These are phyloP conservation scores for Eupithecia tripunctaria DNA, from an alignment of 2,888 invertebrate genomes.

Conservation along the genomic window DNA sequence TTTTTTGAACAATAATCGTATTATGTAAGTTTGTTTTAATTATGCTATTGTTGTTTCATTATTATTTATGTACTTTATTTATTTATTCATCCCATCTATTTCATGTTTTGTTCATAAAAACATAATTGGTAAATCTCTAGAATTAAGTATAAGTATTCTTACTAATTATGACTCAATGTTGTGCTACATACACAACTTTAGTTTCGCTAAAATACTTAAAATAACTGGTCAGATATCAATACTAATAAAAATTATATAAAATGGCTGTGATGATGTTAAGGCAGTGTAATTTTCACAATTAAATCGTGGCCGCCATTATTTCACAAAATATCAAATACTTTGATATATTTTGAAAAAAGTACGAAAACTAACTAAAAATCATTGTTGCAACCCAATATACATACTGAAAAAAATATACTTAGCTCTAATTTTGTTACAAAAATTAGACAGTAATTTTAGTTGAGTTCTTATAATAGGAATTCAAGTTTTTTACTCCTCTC, in stretches of 20 bases:
- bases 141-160: constrained; percentile 38
- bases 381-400: not conserved
- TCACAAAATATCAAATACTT: not conserved
- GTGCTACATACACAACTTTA: constrained; percentile 61
- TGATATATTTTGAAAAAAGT: constrained; percentile 14
- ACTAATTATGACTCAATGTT: constrained; percentile 71
- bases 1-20: not conserved
- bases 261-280: constrained; percentile 37
- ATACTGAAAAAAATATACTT: not conserved
- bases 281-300: constrained; percentile 33
- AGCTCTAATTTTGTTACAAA: constrained; percentile 1
- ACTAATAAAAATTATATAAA: constrained; percentile 20
- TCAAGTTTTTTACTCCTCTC: not conserved
- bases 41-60: not conserved
- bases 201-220: constrained; percentile 42
- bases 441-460: not conserved
- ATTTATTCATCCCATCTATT: constrained; percentile 10
- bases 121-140: constrained; percentile 60
- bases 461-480: not conserved
- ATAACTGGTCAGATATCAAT: constrained; percentile 26
- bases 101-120: constrained; percentile 32
- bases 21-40: not conserved
- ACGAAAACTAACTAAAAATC: constrained; percentile 28
- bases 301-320: constrained; percentile 23
- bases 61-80: not conserved